Percentiles rank a stretch among this genome's conserved stretches.
These are phyloP conservation scores for Euthynnus affinis DNA, from an alignment of 2,797 vertebrate genomes.

Conservation along the genomic window DNA sequence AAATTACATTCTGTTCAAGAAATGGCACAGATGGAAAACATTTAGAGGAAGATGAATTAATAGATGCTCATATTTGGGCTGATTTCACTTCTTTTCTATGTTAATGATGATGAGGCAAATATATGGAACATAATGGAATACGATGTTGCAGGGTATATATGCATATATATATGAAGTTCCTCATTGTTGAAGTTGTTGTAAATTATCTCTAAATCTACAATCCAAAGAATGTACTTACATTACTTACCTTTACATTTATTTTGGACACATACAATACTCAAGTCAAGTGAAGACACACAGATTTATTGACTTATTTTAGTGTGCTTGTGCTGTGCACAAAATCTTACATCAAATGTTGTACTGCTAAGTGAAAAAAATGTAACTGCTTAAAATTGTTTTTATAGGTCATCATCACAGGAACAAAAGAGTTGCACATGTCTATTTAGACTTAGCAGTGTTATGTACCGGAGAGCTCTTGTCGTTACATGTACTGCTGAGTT, in stretches of 20 bases:
- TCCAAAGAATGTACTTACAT: background rate
- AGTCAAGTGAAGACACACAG: background rate
- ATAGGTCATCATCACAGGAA: background rate
- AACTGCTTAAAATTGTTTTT: background rate
- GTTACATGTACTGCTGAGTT: background rate
- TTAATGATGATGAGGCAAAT: constrained; percentile 30
- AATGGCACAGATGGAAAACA: constrained; percentile 40
- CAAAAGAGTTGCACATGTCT: background rate
- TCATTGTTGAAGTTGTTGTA: background rate
- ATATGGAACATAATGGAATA: too few relatives aligned
- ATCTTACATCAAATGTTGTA: background rate
- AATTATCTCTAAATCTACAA: background rate
- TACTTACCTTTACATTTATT: background rate
- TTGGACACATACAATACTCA: background rate
- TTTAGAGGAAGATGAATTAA: constrained; percentile 53
- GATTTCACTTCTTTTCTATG: constrained; percentile 21
- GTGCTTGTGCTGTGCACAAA: background rate
- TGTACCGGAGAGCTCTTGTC: background rate
- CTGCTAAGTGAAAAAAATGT: background rate
- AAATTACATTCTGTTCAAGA: constrained; percentile 25
- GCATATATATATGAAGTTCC: background rate
- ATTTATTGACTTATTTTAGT: background rate
- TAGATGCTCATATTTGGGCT: constrained; percentile 34
- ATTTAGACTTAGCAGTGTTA: background rate
- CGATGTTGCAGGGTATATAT: background rate